Evolutionary conservation across 2,113 vertebrate genomes (phyloP).

Genomic region (Onychostruthus taczanowskii): DNA sequence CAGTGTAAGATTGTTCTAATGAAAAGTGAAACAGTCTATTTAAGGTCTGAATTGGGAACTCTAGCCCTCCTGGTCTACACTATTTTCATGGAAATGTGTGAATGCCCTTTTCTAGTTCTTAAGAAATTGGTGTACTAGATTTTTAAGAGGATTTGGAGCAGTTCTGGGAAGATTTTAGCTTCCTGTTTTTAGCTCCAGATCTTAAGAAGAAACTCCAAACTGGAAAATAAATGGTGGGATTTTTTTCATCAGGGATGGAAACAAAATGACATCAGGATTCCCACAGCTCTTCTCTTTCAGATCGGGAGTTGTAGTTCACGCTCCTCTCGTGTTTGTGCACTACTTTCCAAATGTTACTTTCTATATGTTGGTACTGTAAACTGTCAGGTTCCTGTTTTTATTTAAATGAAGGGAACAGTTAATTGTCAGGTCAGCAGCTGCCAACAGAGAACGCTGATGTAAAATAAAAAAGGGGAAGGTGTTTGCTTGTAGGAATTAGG

Average conservation of each 20-base stretch:
- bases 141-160: neutral
- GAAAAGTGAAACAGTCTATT: neutral
- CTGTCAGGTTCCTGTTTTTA: neutral
- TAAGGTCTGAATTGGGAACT: neutral
- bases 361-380: neutral
- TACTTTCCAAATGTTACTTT: neutral
- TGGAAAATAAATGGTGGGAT: rapidly evolving
- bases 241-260: neutral
- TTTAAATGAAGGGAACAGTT: neutral
- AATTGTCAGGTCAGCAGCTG: neutral
- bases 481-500: neutral
- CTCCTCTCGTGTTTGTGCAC: neutral
- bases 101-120: neutral
- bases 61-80: neutral
- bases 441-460: neutral
- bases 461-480: neutral
- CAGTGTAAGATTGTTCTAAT: neutral
- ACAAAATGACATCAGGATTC: neutral
- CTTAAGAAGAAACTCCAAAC: neutral
- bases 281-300: neutral
- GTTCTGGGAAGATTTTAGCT: neutral
- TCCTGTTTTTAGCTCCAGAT: neutral
- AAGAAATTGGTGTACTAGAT: neutral
- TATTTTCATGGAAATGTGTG: neutral
- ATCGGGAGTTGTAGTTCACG: neutral